Conservation (phyloP, 2,113 vertebrate genomes). For the Rhinichthys klamathensis region DNA sequence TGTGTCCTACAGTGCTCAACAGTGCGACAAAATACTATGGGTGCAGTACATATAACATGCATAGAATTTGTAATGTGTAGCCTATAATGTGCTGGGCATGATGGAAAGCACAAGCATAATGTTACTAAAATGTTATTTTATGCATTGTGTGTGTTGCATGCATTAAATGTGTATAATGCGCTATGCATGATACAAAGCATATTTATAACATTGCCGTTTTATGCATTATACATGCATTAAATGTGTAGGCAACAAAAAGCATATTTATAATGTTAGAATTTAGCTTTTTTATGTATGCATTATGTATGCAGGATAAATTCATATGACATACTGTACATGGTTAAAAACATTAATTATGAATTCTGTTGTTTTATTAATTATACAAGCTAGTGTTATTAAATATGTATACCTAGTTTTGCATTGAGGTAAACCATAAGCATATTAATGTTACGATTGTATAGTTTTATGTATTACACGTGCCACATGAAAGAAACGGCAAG, state of each 20-base stretch:
- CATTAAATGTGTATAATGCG: not conserved
- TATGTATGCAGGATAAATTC: constrained; percentile 27
- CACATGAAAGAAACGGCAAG: not conserved
- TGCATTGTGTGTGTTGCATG: not conserved
- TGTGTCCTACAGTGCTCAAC: constrained; percentile 32
- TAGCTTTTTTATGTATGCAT: not conserved
- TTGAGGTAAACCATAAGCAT: not conserved
- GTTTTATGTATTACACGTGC: not conserved
- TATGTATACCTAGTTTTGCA: not conserved
- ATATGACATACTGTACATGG: not conserved
- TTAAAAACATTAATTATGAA: not conserved
- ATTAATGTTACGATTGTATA: not conserved
- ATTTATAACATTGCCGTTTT: not conserved
- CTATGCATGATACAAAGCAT: not conserved
- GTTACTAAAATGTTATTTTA: not conserved
- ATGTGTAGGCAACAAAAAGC: not conserved
- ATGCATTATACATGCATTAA: not conserved
- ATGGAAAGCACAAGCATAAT: not conserved
- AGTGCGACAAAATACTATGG: not conserved
- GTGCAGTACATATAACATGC: not conserved
- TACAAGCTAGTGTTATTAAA: not conserved
- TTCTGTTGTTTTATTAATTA: not conserved
- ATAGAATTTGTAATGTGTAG: not conserved
- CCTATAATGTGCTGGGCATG: not conserved
- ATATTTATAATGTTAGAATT: too few species aligned